Conservation (phyloP, 1,140 invertebrate genomes). For the Psix sp. region DNA sequence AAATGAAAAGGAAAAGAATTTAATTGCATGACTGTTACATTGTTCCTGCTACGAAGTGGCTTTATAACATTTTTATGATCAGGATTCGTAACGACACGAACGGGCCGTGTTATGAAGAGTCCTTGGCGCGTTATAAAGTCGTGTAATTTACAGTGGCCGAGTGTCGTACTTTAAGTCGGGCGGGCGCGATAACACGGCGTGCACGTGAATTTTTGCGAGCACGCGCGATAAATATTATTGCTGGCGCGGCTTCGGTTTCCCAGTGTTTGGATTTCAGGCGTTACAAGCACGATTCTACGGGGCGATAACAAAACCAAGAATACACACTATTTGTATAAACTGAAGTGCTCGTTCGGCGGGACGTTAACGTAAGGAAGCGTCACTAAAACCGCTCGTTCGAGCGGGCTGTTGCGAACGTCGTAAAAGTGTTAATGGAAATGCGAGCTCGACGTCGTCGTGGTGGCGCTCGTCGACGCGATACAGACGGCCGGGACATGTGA, state of each 20-base stretch:
- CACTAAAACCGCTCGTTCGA: conserved; percentile 69
- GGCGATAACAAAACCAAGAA: conserved; percentile 45
- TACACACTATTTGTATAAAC: conserved; percentile 61
- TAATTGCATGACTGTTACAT: conserved; percentile 13
- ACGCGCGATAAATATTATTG: conserved; percentile 50
- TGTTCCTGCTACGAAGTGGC: conserved; percentile 9
- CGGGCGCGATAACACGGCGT: conserved; percentile 50
- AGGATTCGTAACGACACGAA: conserved; percentile 48
- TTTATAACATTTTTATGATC: conserved; percentile 47
- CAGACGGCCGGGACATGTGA: conserved; percentile 68
- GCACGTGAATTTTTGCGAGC: conserved; percentile 47
- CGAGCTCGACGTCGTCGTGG: conserved; percentile 57
- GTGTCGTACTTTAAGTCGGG: conserved; percentile 42
- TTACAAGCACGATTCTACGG: conserved; percentile 43
- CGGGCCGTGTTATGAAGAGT: conserved; percentile 34
- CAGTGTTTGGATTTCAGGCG: conserved; percentile 48
- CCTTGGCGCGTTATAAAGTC: conserved; percentile 40
- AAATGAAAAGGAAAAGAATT: too few relatives aligned
- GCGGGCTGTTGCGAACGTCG: conserved; percentile 63
- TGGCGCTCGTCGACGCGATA: conserved; percentile 44
- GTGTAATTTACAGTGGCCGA: conserved; percentile 41
- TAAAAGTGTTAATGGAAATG: conserved; percentile 74
- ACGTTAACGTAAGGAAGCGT: conserved; percentile 64
- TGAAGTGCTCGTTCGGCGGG: conserved; percentile 60
- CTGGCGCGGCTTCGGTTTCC: conserved; percentile 40